phyloP scores from a whole-genome alignment of 1,140 invertebrate species.

The Lycorma delicatula region DNA sequence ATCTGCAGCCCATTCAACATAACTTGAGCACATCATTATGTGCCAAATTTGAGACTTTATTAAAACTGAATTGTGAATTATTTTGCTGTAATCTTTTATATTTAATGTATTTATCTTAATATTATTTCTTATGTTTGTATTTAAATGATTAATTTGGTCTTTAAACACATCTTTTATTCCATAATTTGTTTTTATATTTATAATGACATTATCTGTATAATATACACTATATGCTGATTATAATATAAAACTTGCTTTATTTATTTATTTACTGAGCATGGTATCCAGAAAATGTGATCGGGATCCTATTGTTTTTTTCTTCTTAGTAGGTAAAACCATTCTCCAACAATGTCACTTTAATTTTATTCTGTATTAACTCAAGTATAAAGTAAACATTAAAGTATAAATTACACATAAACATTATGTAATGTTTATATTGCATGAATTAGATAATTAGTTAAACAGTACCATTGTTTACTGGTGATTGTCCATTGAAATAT shows the following conservation, averaged over 20 bases:
- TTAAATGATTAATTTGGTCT: too few relatives aligned
- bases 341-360: constrained; percentile 60
- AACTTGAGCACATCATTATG: too few relatives aligned
- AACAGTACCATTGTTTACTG: not conserved
- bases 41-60: too few relatives aligned
- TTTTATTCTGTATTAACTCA: constrained; percentile 68
- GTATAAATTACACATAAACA: too few relatives aligned
- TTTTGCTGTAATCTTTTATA: too few relatives aligned
- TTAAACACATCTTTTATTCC: not conserved
- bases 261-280: too few relatives aligned
- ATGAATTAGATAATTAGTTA: constrained; percentile 5
- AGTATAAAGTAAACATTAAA: constrained; percentile 74
- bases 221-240: not conserved
- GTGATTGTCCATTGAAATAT: constrained; percentile 16
- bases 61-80: too few relatives aligned
- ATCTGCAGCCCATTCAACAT: too few relatives aligned
- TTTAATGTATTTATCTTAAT: too few relatives aligned
- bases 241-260: constrained; percentile 23
- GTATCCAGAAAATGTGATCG: too few relatives aligned
- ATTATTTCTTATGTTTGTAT: too few relatives aligned
- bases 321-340: constrained; percentile 64
- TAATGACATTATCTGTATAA: not conserved
- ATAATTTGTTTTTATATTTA: not conserved
- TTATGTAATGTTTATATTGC: constrained; percentile 18
- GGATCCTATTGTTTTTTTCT: constrained; percentile 55